Evolutionary conservation across 2,888 invertebrate species (phyloP), one percentile per base, ranked within the genome.

Genomic region (Agrotis segetum): DNA sequence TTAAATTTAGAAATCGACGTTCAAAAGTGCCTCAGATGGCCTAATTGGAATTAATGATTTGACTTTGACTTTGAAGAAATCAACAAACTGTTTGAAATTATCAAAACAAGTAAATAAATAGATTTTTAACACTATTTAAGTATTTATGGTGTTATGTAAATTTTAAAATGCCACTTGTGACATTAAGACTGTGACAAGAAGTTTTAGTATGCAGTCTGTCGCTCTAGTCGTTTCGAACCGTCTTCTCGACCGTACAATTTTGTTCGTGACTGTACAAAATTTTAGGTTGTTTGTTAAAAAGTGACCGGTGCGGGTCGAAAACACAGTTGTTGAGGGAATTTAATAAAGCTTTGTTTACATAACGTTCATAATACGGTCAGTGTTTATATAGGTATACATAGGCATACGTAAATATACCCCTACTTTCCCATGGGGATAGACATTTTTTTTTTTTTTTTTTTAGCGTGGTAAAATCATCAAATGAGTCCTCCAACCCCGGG

Each of bases 291-390:
- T 72, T 46, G n/a, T 67, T 52, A 44, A 53, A 79, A 67, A 44
- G 47, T 49, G n/a, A 49, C 53, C 14, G 16, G 7, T 46, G 60
- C n/a, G 34, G 29, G 66, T 60, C 46, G 49, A 49, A 74, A 75
- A 81, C 40, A 64, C 44, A 65, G 56, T 65, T 68, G 75, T 74
- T 34, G 53, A 46, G n/a, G 47, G 24, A 67, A 67, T 61, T 46
- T 40, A 44, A 59, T 64, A 56, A 79, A 50, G 52, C 56, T 58
- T 79, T 61, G 79, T 79, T 61, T 72, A 56, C 17, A 34, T 17
- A 19, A 21, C 40, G 47, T 46, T 50, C 5, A 66, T 66, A 62
- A 52, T 53, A 46, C 5, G 34, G 49, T 46, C 17, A 7, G 17
- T 40, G 40, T n/a, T n/a, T 44, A 9, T 21, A 17, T n/a, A n/a